Evolutionary conservation across 2,888 invertebrate species (phyloP), one percentile per base, ranked within the genome.

Genomic region (Phymatocera aterrima): DNA sequence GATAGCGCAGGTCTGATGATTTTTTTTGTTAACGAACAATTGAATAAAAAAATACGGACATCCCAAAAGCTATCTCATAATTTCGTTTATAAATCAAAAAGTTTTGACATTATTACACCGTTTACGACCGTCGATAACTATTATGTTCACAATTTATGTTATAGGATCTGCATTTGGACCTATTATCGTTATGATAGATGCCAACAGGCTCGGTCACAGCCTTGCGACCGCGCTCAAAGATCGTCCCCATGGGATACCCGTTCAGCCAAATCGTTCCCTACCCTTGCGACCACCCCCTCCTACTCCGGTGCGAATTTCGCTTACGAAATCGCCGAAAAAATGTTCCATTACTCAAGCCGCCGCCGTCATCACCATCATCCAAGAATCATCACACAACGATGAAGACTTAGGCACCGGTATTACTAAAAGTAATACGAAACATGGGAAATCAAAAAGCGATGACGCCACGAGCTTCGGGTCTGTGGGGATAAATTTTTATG

Each of bases 231-330:
- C 87, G 10, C 60, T 87, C 18, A 83, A 84, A 46, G 88, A 88
- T 77, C 84, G 86, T 28, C 77, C 86, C 15, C 87, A 84, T 81
- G 80, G 81, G 18, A 87, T 88, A 40, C 87, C 89, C 5, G 80
- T 85, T 24, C 89, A 89, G 77, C 89, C 89, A 21, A 89, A 89
- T 83, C 87, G 84, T 24, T 86, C 87, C 8, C 80, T 89, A 37
- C 89, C 89, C 1, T 83, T 89, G 8, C 84, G 84, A n/a, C 89
- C 89, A 15, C 85, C 85, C 12, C 89, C 89, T 0, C 85, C 81
- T 43, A 81, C 77, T 1, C 84, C 81, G 28, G 81, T 65, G 5
- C 78, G 82, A 77, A 61, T 46, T 24, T 2, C 74, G 48, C 31
- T 77, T 12, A 18, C 51, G 3, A 77, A 65, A 37, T 34, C 64